Evolutionary conservation across 2,113 vertebrate species (phyloP).

Genomic region (Rhinopomastus cyanomelas): DNA sequence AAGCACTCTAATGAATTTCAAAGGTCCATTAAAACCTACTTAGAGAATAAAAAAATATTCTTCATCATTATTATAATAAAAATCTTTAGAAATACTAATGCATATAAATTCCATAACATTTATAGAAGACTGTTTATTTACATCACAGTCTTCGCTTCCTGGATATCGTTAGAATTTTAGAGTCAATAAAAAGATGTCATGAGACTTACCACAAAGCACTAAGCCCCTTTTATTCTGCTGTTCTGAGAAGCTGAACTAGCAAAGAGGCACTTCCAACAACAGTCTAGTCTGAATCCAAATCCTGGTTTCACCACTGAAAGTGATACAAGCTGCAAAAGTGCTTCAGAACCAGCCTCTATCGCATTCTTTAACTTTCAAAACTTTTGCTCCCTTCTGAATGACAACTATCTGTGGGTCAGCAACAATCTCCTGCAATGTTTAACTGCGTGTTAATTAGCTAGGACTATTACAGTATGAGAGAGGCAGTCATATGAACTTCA

Average conservation of each 20-base stretch:
- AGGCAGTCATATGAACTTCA: neutral
- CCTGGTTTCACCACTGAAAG: constrained; percentile 33
- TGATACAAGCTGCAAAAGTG: neutral
- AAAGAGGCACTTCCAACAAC: constrained; percentile 15
- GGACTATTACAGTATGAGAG: neutral
- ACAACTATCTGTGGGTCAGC: neutral
- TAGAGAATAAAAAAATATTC: neutral
- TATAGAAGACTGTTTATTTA: neutral
- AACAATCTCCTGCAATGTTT: neutral
- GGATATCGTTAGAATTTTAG: constrained; percentile 35
- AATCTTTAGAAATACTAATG: neutral
- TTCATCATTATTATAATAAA: neutral
- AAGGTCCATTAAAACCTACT: constrained; percentile 19
- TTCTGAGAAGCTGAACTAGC: constrained; percentile 2
- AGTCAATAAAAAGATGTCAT: constrained; percentile 17
- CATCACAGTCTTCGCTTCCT: constrained; percentile 18
- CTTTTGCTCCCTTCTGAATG: neutral
- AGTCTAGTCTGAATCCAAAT: constrained; percentile 3
- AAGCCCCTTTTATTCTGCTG: constrained; percentile 8
- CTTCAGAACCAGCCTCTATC: neutral
- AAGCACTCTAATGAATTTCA: constrained; percentile 18
- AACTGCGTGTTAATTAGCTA: neutral
- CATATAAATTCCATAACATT: neutral
- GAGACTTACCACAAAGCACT: constrained; percentile 27
- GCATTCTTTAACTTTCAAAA: constrained; percentile 2